A percentile compares a stretch with the other conserved stretches of the same genome.
Evolutionary conservation across 2,888 invertebrate genomes (phyloP).

Genomic region (Leucophora obtusa): DNA sequence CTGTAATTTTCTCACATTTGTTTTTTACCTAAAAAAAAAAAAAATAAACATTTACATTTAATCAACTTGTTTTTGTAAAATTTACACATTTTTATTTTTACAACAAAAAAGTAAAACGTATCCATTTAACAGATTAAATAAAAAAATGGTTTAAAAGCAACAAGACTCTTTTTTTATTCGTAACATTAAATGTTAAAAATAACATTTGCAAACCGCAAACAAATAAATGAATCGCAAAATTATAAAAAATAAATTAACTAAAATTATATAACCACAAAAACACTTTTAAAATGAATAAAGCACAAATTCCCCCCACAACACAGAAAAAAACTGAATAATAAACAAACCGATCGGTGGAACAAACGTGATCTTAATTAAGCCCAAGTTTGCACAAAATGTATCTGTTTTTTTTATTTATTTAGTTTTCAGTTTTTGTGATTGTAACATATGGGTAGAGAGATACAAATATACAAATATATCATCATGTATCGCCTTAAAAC

Average conservation of each 20-base stretch:
- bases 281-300: neutral
- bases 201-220: slow-evolving; percentile 2
- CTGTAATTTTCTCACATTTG: slow-evolving; percentile 29
- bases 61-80: slow-evolving; percentile 4
- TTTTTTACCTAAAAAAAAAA: neutral
- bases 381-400: slow-evolving; percentile 50
- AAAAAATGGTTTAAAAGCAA: neutral
- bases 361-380: slow-evolving; percentile 68
- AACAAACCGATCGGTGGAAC: slow-evolving; percentile 53
- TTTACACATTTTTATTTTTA: slow-evolving; percentile 5
- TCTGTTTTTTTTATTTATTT: slow-evolving; percentile 12
- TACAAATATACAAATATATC: neutral
- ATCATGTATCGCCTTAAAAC: neutral
- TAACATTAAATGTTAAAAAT: neutral
- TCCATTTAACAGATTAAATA: slow-evolving; percentile 17
- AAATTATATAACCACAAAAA: slow-evolving; percentile 51
- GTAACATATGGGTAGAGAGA: slow-evolving; percentile 10
- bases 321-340: slow-evolving; percentile 14
- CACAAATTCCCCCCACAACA: neutral
- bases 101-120: slow-evolving; percentile 5
- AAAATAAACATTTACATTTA: slow-evolving; percentile 30
- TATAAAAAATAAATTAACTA: slow-evolving; percentile 1
- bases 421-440: neutral
- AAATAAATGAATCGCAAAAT: slow-evolving; percentile 14
- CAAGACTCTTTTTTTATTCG: neutral